Evolutionary conservation across 2,888 invertebrate species (phyloP).

Genomic region (Heliconius cydno): DNA sequence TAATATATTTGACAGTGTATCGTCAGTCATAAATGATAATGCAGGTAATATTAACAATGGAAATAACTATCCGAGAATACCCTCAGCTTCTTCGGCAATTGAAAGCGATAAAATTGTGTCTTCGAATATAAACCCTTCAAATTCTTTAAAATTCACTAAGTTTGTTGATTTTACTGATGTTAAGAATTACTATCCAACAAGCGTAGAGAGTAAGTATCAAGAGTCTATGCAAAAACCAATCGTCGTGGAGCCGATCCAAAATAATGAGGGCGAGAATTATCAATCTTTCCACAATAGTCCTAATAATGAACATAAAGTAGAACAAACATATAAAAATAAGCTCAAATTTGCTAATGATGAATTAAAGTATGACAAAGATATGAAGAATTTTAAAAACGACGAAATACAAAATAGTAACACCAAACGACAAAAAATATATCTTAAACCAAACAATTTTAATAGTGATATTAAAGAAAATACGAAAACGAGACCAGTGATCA

Average conservation of each 20-base stretch:
- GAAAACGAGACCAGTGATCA: conserved; percentile 62
- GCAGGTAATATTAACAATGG: conserved; percentile 38
- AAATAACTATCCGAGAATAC: conserved; percentile 38
- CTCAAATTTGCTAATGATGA: conserved; percentile 36
- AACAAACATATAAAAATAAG: conserved; percentile 33
- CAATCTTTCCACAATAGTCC: conserved; percentile 46
- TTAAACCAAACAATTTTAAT: conserved; percentile 53
- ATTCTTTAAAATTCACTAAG: conserved; percentile 63
- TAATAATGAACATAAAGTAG: conserved; percentile 43
- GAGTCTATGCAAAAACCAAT: conserved; percentile 55
- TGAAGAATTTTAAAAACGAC: conserved; percentile 49
- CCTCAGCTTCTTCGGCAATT: conserved; percentile 22
- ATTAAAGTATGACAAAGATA: conserved; percentile 41
- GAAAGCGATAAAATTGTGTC: conserved; percentile 42
- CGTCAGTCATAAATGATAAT: conserved; percentile 47
- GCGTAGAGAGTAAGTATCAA: conserved; percentile 61
- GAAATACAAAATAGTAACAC: conserved; percentile 54
- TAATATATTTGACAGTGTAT: conserved; percentile 56
- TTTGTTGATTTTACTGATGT: conserved; percentile 73
- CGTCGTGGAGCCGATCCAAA: conserved; percentile 34
- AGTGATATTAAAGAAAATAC: conserved; percentile 64
- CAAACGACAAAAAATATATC: conserved; percentile 52
- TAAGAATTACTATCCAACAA: conserved; percentile 64
- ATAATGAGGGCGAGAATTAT: conserved; percentile 25
- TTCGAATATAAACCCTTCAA: conserved; percentile 49